Evolutionary conservation across 2,888 invertebrate genomes (phyloP), one percentile per base, ranked within the genome.

Genomic region (Scaptomyza cyrtandrae): DNA sequence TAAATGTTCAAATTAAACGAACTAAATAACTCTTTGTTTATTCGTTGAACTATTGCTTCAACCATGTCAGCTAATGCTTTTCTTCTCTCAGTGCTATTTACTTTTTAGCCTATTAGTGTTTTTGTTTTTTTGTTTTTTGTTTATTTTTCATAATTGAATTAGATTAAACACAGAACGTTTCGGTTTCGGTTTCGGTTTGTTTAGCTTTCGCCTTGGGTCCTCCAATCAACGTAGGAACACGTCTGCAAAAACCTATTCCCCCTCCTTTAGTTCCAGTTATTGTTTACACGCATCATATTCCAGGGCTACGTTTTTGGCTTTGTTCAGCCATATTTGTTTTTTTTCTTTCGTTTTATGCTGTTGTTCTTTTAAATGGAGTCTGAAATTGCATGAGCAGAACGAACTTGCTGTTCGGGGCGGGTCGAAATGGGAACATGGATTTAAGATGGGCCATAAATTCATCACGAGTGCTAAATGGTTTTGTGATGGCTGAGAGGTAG

Each of bases 401-500:
- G 31, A 35, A 44, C 6, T 19, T 19, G 13, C 24, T 2, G 1
- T 46, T 50, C 54, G 45, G 55, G 50, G 37, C 62, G 35, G 45
- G 52, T 52, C 27, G 24, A 24, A 11, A 54, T 41, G 19, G 14
- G 45, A 37, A 46, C 24, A 27, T 9, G 63, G 60, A 73, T 60
- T 77, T 67, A 46, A 63, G 60, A 63, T 58, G 59, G 39, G 63
- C 46, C 81, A 81, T 81, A 81, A 81, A 81, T 81, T 86, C 87
- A 86, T 81, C 81, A 84, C 39, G 81, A 58, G 67, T 69, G 62
- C 81, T 84, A 81, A 81, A 84, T 71, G 78, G 86, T 80, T 86
- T 76, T 70, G 58, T 52, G 56, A 54, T 75, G 64, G 59, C 13
- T 9, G 52, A 58, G 43, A 49, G 50, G 37, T 29, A 37, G n/a